Conservation (phyloP, 2,113 vertebrate genomes). For the Ophiodon elongatus region DNA sequence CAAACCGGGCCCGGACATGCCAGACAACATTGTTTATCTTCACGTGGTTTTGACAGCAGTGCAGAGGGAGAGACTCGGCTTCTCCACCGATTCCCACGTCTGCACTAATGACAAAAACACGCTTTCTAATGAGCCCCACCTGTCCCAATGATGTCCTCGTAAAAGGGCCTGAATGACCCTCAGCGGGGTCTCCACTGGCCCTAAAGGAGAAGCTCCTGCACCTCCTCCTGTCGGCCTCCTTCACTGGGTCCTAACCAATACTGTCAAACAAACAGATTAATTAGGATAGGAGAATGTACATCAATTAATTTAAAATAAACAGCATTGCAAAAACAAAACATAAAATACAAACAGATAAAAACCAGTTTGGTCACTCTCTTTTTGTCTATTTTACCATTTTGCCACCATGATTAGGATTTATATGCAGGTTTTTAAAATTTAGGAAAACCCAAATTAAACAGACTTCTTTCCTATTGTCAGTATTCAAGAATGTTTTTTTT, state of each 20-base stretch:
- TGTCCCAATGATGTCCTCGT: conserved; percentile 54
- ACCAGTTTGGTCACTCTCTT: no score
- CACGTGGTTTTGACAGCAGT: conserved; percentile 40
- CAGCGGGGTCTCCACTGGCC: conserved; percentile 15
- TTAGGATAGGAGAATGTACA: background rate
- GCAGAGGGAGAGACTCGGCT: conserved; percentile 9
- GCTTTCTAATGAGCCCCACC: conserved; percentile 67
- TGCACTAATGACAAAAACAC: conserved; percentile 74
- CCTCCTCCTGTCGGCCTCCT: background rate
- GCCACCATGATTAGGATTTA: no score
- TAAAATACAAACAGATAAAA: no score
- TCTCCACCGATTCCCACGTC: conserved; percentile 34
- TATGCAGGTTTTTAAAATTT: no score
- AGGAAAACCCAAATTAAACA: no score
- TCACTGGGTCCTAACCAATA: background rate
- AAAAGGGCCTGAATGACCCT: conserved; percentile 37
- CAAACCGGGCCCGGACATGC: background rate
- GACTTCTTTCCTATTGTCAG: no score
- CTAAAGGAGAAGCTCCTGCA: background rate
- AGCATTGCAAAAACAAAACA: no score
- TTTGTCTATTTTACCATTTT: no score
- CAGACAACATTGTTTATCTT: conserved; percentile 45
- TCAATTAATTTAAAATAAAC: no score
- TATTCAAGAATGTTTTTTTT: no score
- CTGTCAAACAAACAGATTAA: background rate